Evolutionary conservation across 2,888 invertebrate genomes (phyloP), one percentile per base, ranked within the genome.

Genomic region (Habrosyne pyritoides): DNA sequence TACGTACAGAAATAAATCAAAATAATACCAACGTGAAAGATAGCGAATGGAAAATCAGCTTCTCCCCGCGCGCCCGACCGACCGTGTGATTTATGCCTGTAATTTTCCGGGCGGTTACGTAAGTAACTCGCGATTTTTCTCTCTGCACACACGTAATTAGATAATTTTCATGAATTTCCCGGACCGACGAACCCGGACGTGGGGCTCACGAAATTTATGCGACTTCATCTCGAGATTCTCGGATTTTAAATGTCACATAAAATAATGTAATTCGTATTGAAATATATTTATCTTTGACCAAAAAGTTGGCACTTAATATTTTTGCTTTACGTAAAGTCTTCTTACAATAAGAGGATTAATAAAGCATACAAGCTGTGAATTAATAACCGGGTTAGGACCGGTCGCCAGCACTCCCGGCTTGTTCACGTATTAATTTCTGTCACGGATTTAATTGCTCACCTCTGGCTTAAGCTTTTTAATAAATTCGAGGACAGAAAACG

Each of bases 21-120:
- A 91, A 90, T 91, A 91, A 90, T 90, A 87, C 87, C 77, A 79
- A 86, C 84, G 87, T 80, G 85, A 86, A 86, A 91, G 90, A 91
- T 89, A 90, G 88, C 87, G 90, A 88, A 90, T 91, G 85, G 89
- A 91, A 91, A 91, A 89, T 89, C 91, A 87, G 84, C 81, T 83
- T 79, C 77, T 66, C 77, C 79, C 79, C 70, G 72, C 77, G 76
- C 79, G 66, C 76, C 75, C 77, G 60, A 67, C 71, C 67, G 65
- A 56, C 72, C 72, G 64, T 67, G 79, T 90, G 90, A 90, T 90
- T 90, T 90, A 90, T 90, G 89, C 86, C 80, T 75, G 89, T 89
- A 90, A 90, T 90, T 90, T 90, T 89, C 89, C 91, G 84, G 87
- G 81, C 85, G 89, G 87, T 89, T 89, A 86, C 87, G 86, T 88